Percentiles rank a stretch among this genome's conserved stretches.
Conservation (phyloP, 2,888 invertebrate species). For the Dexiosoma caninum region DNA sequence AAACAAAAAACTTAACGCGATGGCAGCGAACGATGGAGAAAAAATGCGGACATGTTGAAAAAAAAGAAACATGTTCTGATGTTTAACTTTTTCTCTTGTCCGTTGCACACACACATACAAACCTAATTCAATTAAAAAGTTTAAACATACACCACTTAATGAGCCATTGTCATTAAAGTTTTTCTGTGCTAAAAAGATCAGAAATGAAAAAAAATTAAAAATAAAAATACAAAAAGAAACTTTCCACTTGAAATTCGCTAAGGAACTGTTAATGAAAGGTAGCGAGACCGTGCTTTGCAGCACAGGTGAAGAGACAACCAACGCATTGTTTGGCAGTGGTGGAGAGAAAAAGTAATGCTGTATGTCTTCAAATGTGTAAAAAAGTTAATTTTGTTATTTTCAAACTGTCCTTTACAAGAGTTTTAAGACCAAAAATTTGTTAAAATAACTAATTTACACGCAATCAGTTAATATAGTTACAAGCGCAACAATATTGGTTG, state of each 20-base stretch:
- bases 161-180: slow-evolving; percentile 61
- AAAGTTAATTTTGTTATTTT: neutral
- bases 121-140: slow-evolving; percentile 65
- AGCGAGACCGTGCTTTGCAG: neutral
- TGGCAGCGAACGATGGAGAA: slow-evolving; percentile 12
- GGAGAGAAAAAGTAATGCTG: neutral
- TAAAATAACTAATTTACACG: neutral
- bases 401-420: neutral
- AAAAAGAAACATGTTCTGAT: slow-evolving; percentile 48
- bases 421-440: neutral
- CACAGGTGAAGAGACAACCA: neutral
- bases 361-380: no score
- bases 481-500: no score
- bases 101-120: slow-evolving; percentile 43
- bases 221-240: slow-evolving; percentile 5
- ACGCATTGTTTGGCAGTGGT: neutral
- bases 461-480: neutral
- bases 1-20: neutral
- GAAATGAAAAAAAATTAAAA: neutral
- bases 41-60: slow-evolving; percentile 22
- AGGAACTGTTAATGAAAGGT: slow-evolving; percentile 46
- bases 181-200: slow-evolving; percentile 25
- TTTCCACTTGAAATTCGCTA: slow-evolving; percentile 30
- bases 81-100: slow-evolving; percentile 44
- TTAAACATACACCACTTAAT: slow-evolving; percentile 64